Evolutionary conservation across 1,140 invertebrate species (phyloP).

Genomic region (Pomacea maculata): DNA sequence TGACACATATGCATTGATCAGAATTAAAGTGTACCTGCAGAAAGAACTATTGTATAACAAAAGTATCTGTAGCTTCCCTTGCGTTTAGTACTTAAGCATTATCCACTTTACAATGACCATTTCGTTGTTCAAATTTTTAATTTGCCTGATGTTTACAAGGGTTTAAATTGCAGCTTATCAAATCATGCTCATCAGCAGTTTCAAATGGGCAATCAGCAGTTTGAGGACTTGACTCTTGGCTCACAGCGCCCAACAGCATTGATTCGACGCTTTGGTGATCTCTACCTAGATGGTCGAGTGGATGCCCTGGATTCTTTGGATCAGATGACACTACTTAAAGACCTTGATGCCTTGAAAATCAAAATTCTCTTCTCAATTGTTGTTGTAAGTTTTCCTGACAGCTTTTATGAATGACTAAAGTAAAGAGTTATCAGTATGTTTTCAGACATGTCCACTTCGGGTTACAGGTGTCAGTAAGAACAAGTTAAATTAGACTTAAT

Average conservation of each 20-base stretch:
- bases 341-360: conserved; percentile 86
- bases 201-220: conserved; percentile 41
- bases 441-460: too few species aligned
- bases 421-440: too few species aligned
- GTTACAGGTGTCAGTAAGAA: too few species aligned
- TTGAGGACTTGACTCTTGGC: conserved; percentile 63
- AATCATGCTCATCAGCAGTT: conserved; percentile 63
- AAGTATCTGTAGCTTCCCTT: conserved; percentile 2
- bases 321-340: conserved; percentile 77
- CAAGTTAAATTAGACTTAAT: too few species aligned
- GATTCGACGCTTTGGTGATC: conserved; percentile 81
- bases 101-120: background rate
- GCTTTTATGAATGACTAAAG: background rate
- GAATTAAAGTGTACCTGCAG: too few species aligned
- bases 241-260: conserved; percentile 67
- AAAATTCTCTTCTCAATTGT: conserved; percentile 95
- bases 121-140: background rate
- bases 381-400: conserved; percentile 77
- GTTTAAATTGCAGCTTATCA: conserved; percentile 55
- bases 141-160: background rate
- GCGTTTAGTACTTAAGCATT: background rate
- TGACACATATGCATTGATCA: too few species aligned
- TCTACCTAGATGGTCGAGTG: conserved; percentile 81
- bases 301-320: conserved; percentile 87
- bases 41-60: background rate